Evolutionary conservation across 2,888 invertebrate species (phyloP).

Genomic region (Caenorhabditis auriculariae): DNA sequence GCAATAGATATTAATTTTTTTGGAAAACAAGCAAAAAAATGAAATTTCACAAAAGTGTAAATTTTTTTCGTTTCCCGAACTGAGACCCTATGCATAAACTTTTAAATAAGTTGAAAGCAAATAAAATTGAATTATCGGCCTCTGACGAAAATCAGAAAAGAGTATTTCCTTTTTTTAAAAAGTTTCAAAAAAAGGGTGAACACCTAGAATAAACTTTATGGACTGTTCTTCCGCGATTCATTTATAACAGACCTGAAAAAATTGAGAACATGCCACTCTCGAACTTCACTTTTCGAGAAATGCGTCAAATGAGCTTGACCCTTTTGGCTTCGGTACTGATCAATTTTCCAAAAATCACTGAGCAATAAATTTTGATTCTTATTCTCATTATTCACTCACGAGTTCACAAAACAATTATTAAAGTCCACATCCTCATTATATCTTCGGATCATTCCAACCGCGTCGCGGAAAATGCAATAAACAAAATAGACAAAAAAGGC

Average conservation of each 20-base stretch:
- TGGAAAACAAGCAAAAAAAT: no score
- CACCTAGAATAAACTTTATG: no score
- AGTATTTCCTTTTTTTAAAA: no score
- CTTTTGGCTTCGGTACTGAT: slow-evolving; percentile 29
- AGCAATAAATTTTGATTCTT: slow-evolving; percentile 2
- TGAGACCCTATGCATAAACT: no score
- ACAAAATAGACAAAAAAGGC: slow-evolving; percentile 49
- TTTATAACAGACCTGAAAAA: slow-evolving; percentile 47
- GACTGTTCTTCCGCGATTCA: no score
- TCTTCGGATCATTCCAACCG: slow-evolving; percentile 43
- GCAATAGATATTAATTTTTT: no score
- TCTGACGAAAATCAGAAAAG: no score
- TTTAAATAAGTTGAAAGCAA: no score
- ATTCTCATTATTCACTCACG: slow-evolving; percentile 12
- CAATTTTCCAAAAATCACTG: slow-evolving; percentile 57
- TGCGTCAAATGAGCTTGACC: slow-evolving; percentile 27
- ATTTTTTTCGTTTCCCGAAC: no score
- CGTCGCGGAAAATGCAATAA: slow-evolving; percentile 52
- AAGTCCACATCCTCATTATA: slow-evolving; percentile 54
- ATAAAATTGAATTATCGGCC: no score
- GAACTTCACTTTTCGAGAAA: slow-evolving; percentile 35
- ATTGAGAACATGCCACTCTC: slow-evolving; percentile 34
- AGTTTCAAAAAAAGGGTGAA: no score
- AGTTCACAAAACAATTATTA: slow-evolving; percentile 49
- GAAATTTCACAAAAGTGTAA: no score